A percentile compares a stretch with the other conserved stretches of the same genome.
Conservation (phyloP, 2,888 invertebrate species). For the Elegia similella region DNA sequence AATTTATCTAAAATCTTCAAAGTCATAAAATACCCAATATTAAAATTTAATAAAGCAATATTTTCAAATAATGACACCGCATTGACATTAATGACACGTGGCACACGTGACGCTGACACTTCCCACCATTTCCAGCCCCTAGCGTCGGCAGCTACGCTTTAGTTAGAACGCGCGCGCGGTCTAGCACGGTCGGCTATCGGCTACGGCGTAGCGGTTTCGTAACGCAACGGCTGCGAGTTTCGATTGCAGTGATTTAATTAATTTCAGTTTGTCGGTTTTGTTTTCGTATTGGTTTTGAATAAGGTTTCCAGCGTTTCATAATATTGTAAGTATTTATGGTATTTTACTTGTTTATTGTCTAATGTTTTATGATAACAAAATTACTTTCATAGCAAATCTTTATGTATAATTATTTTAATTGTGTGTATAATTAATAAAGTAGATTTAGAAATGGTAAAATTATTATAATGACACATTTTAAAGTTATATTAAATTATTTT, state of each 20-base stretch:
- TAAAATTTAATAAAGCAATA: background rate
- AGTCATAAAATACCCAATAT: background rate
- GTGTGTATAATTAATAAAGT: too few relatives aligned
- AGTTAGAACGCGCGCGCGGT: slow-evolving; percentile 10
- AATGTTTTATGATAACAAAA: background rate
- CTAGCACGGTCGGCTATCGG: slow-evolving; percentile 1
- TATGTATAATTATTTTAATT: too few relatives aligned
- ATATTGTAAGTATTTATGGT: background rate
- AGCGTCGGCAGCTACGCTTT: background rate
- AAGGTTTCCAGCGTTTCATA: background rate
- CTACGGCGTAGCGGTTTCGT: slow-evolving; percentile 1
- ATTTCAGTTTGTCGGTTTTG: background rate
- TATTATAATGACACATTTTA: too few relatives aligned
- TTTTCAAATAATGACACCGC: background rate
- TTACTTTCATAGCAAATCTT: too few relatives aligned
- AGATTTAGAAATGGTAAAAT: too few relatives aligned
- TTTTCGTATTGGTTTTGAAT: background rate
- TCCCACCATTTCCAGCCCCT: slow-evolving; percentile 8
- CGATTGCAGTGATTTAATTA: background rate
- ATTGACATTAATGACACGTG: background rate
- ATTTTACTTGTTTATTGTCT: background rate
- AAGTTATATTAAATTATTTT: too few relatives aligned
- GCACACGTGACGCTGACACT: slow-evolving; percentile 9
- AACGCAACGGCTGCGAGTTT: slow-evolving; percentile 5
- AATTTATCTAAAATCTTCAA: background rate